Evolutionary conservation across 2,888 invertebrate species (phyloP).

Genomic region (Dolichopus griseipennis): DNA sequence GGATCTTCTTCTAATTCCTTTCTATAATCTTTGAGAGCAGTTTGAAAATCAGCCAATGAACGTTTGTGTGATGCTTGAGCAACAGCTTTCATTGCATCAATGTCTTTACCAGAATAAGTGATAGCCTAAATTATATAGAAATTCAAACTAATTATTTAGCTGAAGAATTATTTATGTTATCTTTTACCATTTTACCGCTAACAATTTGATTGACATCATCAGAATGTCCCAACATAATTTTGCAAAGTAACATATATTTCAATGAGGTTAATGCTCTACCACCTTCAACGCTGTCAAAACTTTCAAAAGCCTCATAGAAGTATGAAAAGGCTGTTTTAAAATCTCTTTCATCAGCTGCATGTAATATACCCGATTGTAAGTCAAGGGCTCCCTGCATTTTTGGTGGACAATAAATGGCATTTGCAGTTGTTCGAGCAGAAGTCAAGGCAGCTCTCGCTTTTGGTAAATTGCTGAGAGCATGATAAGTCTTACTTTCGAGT

Average conservation of each 20-base stretch:
- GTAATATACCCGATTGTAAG: constrained; percentile 93
- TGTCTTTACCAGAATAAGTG: constrained; percentile 89
- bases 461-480: constrained; percentile 92
- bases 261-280: constrained; percentile 88
- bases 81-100: constrained; percentile 97
- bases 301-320: constrained; percentile 99
- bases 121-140: constrained; percentile 52
- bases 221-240: constrained; percentile 95
- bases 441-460: constrained; percentile 94
- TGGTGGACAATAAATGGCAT: constrained; percentile 98
- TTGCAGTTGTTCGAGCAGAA: constrained; percentile 98
- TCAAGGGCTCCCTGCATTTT: constrained; percentile 97
- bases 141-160: not conserved
- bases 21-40: constrained; percentile 76
- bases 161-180: not conserved
- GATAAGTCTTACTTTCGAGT: constrained; percentile 96
- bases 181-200: constrained; percentile 72
- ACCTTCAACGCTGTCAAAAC: constrained; percentile 91
- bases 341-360: constrained; percentile 99
- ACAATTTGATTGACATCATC: constrained; percentile 94
- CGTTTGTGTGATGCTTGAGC: constrained; percentile 94
- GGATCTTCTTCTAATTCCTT: constrained; percentile 89
- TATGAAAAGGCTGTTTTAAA: constrained; percentile 99
- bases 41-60: constrained; percentile 93
- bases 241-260: constrained; percentile 98